Percentiles rank a stretch among this genome's conserved stretches.
Conservation (phyloP, 1,140 invertebrate genomes). For the Propsilocerus akamusi region DNA sequence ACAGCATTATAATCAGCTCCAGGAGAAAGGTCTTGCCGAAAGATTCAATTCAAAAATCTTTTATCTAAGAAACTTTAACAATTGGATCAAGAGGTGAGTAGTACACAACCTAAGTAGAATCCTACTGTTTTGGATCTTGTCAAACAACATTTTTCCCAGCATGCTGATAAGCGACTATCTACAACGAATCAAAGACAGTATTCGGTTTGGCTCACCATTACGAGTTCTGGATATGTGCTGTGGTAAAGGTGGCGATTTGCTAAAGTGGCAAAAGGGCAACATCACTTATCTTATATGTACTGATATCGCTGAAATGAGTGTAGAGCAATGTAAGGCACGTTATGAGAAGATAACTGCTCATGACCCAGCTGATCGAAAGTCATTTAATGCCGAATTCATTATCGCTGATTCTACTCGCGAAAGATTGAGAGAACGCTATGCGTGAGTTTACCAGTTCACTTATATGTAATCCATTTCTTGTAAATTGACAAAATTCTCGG, state of each 20-base stretch:
- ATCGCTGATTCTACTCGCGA: conserved; percentile 80
- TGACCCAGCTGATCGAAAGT: conserved; percentile 21
- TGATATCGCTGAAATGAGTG: conserved; percentile 83
- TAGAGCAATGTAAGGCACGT: conserved; percentile 64
- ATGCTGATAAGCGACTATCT: conserved; percentile 70
- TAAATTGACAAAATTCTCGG: conserved; percentile 16
- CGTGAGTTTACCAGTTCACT: not conserved
- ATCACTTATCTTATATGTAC: conserved; percentile 80
- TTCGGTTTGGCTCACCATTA: conserved; percentile 33
- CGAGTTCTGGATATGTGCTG: conserved; percentile 58
- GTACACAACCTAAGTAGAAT: not conserved
- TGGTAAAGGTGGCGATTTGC: conserved; percentile 93
- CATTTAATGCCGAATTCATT: conserved; percentile 82
- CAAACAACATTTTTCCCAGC: too few species aligned
- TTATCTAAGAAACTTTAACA: conserved; percentile 92
- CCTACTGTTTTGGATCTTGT: too few species aligned
- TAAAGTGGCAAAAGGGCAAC: conserved; percentile 80
- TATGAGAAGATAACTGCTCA: conserved; percentile 31
- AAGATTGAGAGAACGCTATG: conserved; percentile 37
- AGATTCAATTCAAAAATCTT: conserved; percentile 78
- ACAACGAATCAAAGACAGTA: conserved; percentile 37
- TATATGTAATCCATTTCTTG: not conserved
- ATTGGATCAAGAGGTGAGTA: conserved; percentile 72
- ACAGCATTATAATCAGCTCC: conserved; percentile 66
- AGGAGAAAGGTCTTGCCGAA: conserved; percentile 59